phyloP scores from a whole-genome alignment of 2,888 invertebrate genomes.

The Cheilosia vulpina region DNA sequence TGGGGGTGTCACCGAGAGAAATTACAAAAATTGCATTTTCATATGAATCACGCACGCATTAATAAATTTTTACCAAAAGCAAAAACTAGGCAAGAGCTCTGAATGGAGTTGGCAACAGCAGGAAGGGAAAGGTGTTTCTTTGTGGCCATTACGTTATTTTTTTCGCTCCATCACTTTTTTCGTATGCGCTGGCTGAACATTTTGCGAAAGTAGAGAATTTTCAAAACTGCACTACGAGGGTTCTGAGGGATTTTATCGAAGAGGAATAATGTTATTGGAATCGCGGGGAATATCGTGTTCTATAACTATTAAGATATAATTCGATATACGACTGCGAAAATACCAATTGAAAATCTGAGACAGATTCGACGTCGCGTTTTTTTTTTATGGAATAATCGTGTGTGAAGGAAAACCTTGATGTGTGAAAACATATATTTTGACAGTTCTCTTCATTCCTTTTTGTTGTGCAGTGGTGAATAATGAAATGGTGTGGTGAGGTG shows the following conservation, averaged over 20 bases:
- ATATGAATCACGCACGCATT: conserved; percentile 69
- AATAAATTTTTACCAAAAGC: conserved; percentile 61
- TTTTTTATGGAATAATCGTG: conserved; percentile 67
- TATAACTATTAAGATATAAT: not conserved
- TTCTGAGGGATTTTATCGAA: not conserved
- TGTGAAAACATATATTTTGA: conserved; percentile 72
- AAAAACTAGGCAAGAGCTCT: conserved; percentile 41
- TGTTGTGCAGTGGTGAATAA: conserved; percentile 55
- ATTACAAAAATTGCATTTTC: conserved; percentile 68
- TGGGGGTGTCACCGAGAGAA: conserved; percentile 39
- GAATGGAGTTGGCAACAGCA: conserved; percentile 71
- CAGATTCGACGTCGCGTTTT: conserved; percentile 47
- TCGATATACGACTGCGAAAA: conserved; percentile 3
- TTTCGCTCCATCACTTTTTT: conserved; percentile 70
- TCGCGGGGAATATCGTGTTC: conserved; percentile 3
- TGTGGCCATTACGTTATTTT: conserved; percentile 74
- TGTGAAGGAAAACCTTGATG: conserved; percentile 73
- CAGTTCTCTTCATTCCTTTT: conserved; percentile 63
- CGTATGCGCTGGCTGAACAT: conserved; percentile 68
- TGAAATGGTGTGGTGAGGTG: conserved; percentile 28
- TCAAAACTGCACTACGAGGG: not conserved
- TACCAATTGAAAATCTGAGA: conserved; percentile 43
- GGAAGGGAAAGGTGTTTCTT: conserved; percentile 72
- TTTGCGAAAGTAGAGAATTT: conserved; percentile 44
- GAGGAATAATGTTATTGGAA: not conserved